Evolutionary conservation across 1,140 invertebrate species (phyloP).

Genomic region (Bombus confusus): DNA sequence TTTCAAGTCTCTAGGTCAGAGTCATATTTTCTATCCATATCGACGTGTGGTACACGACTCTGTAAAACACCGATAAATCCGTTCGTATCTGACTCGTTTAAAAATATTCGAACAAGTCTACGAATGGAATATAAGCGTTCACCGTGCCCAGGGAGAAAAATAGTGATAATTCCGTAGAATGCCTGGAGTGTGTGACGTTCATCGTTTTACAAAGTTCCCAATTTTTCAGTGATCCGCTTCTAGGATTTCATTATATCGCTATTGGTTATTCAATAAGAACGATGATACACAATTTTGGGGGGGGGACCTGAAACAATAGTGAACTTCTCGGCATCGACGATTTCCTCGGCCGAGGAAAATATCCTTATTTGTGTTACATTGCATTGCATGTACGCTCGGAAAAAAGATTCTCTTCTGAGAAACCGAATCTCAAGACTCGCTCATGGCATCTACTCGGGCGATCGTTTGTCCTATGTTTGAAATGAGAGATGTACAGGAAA

Average conservation of each 20-base stretch:
- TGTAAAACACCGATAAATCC: not conserved
- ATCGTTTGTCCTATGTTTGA: conserved; percentile 74
- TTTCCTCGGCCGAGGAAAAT: no score
- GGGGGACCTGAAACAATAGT: not conserved
- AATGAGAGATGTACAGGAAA: conserved; percentile 76
- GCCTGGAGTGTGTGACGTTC: conserved; percentile 39
- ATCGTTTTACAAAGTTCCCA: not conserved
- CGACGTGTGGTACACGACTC: not conserved
- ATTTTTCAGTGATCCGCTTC: conserved; percentile 8
- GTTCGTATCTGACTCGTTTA: not conserved
- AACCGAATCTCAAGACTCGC: conserved; percentile 31
- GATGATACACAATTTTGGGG: no score
- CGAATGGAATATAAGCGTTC: not conserved
- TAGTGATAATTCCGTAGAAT: conserved; percentile 8
- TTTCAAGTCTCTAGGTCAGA: conserved; percentile 80
- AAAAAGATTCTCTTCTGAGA: not conserved
- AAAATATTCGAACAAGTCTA: conserved; percentile 12
- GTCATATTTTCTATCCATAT: conserved; percentile 44
- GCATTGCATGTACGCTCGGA: no score
- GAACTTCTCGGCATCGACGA: not conserved
- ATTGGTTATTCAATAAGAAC: not conserved
- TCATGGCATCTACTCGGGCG: conserved; percentile 28
- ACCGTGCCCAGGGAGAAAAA: not conserved
- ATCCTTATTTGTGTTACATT: no score
- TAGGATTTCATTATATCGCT: not conserved